These are phyloP conservation scores for Acanthopagrus latus DNA, from an alignment of 2,797 vertebrate species.

Conservation along the genomic window DNA sequence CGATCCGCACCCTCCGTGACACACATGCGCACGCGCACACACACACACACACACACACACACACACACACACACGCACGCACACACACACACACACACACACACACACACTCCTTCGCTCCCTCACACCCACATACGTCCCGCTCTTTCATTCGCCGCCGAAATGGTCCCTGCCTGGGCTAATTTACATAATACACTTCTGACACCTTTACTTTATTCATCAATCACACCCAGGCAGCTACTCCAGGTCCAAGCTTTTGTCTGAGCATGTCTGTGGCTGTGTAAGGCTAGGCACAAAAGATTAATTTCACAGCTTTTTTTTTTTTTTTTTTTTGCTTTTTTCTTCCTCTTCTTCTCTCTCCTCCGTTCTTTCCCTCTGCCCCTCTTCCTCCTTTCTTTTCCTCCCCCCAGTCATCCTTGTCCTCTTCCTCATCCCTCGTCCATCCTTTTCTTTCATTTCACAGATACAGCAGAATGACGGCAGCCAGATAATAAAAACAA, in stretches of 20 bases:
- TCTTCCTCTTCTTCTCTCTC: conserved; percentile 70
- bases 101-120: conserved; percentile 68
- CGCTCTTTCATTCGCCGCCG: conserved; percentile 90
- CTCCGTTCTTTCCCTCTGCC: conserved; percentile 29
- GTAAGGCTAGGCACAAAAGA: conserved; percentile 99
- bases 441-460: conserved; percentile 95
- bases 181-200: conserved; percentile 99
- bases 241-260: conserved; percentile 98
- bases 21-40: conserved; percentile 45
- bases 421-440: conserved; percentile 73
- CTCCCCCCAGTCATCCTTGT: conserved; percentile 80
- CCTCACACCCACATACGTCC: conserved; percentile 73
- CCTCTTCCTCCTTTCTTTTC: conserved; percentile 23
- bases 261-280: conserved; percentile 98
- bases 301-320: conserved; percentile 98
- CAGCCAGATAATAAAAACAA: conserved; percentile 99
- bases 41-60: background rate
- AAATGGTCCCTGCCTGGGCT: conserved; percentile 97
- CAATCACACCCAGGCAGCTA: conserved; percentile 95
- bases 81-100: background rate
- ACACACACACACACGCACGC: conserved; percentile 46
- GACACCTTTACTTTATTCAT: conserved; percentile 99
- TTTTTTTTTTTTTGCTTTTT: conserved; percentile 47
- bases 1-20: conserved; percentile 84
- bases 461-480: conserved; percentile 98